Percentiles rank a stretch among this genome's conserved stretches.
Evolutionary conservation across 2,797 vertebrate genomes (phyloP).

Genomic region (Fratercula arctica): DNA sequence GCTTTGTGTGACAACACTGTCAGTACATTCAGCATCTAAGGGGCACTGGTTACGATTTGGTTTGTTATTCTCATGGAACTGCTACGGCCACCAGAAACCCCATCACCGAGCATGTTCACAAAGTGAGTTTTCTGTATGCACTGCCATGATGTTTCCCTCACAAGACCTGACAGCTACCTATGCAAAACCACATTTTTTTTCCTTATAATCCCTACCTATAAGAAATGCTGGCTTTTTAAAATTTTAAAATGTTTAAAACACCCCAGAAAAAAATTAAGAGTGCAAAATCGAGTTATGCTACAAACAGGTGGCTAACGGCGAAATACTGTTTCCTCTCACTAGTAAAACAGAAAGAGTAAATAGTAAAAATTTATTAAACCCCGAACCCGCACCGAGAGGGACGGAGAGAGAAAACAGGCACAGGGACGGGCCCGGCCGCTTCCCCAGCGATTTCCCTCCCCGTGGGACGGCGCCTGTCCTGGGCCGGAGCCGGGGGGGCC

Average conservation of each 20-base stretch:
- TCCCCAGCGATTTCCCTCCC: rapidly evolving
- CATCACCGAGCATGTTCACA: rapidly evolving
- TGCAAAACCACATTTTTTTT: not conserved
- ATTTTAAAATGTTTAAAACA: not conserved
- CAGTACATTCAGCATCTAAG: not conserved
- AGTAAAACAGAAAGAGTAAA: not conserved
- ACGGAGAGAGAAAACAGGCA: rapidly evolving
- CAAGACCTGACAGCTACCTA: not conserved
- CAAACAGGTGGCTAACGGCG: not conserved
- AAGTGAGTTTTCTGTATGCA: not conserved
- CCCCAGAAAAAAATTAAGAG: not conserved
- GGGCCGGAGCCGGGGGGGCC: rapidly evolving
- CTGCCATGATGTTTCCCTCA: rapidly evolving
- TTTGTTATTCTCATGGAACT: not conserved
- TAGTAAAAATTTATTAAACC: not conserved
- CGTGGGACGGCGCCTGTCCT: not conserved
- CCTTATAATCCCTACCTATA: not conserved
- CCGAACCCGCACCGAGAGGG: not conserved
- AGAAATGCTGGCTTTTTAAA: not conserved
- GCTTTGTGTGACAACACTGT: not conserved
- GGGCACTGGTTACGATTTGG: not conserved
- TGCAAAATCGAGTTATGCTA: not conserved
- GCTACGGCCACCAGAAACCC: not conserved
- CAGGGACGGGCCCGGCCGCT: not conserved
- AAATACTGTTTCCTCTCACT: not conserved